Conservation (phyloP, 2,888 invertebrate genomes). For the Troides helena region DNA sequence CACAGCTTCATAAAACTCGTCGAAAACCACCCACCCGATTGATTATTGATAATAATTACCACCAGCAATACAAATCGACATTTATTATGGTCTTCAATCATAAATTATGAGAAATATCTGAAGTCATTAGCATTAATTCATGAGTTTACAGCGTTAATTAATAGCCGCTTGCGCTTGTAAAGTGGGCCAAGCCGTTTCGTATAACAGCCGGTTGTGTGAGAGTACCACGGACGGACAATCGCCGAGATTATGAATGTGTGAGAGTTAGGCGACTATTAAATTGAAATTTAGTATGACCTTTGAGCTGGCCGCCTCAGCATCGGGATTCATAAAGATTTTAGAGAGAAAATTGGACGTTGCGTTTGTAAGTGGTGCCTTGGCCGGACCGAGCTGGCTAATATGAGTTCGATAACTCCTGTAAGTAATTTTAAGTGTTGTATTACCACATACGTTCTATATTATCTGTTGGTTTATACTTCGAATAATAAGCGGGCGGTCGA, state of each 20-base stretch:
- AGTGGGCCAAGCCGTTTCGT: conserved; percentile 31
- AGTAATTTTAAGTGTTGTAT: conserved; percentile 20
- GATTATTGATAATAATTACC: too few relatives aligned
- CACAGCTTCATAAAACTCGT: too few relatives aligned
- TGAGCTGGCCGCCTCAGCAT: conserved; percentile 27
- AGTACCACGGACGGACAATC: conserved; percentile 33
- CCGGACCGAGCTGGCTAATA: conserved; percentile 13
- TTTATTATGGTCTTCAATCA: too few relatives aligned
- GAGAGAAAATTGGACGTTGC: conserved; percentile 28
- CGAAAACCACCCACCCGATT: too few relatives aligned
- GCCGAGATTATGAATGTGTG: conserved; percentile 34
- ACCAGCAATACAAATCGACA: too few relatives aligned
- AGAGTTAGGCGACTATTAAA: conserved; percentile 37
- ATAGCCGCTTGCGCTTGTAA: conserved; percentile 27
- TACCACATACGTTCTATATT: conserved; percentile 3
- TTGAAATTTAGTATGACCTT: conserved; percentile 40
- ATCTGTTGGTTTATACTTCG: conserved; percentile 13
- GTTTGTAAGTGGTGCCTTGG: conserved; percentile 17
- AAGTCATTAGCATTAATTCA: too few relatives aligned
- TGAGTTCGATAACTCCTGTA: conserved; percentile 22
- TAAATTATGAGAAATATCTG: too few relatives aligned
- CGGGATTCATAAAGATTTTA: conserved; percentile 30
- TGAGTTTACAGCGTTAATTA: neutral
- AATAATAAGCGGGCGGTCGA: conserved; percentile 14
- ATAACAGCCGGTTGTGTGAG: conserved; percentile 45